Base-by-base conservation (phyloP, 2,113 vertebrate species). In the Ageneiosus marmoratus region DNA sequence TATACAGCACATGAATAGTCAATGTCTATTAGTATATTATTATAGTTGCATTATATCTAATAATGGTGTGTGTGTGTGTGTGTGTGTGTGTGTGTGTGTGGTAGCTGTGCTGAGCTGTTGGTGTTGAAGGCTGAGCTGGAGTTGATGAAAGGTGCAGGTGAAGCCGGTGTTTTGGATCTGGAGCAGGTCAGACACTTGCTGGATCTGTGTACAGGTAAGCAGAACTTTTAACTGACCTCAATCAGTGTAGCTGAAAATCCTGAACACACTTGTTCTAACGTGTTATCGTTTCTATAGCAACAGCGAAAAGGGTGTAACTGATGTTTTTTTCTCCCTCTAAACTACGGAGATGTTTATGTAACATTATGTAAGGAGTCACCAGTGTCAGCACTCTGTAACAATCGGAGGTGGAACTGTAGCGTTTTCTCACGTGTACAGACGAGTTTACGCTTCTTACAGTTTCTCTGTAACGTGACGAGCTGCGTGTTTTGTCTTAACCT, bases 71-170 rank as follows among this genome's bases (percentile, higher is more conserved):
- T n/a, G n/a, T n/a, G n/a, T n/a, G n/a, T n/a, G n/a, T n/a, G n/a
- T n/a, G n/a, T 60, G 22, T 65, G 24, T 62, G 34, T 27, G 16
- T n/a, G 29, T 82, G 13, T 51, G 76, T 67, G 24, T 9, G 83
- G 48, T 15, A 98, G 97, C 88, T 98, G 95, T 89, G 93, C 93
- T 0, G 91, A 96, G 44, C 93, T 99, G 84, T 86, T 98, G 86
- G 94, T 97, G 85, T 90, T 96, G 79, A 98, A 98, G 87, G 94
- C 95, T 0, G 95, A 96, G 87, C 85, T 99, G 89, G 97, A 98
- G 87, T 87, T 97, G 83, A 93, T 95, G 83, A 95, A 95, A 44
- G 91, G 88, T 0, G 93, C 96, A 74, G 70, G 53, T 27, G 95
- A 94, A 58, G 93, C 95, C 79, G 94, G 96, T 89, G 86, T 88